Percentiles rank a stretch among this genome's conserved stretches.
Evolutionary conservation across 2,797 vertebrate genomes (phyloP).

Genomic region (Nannoperca obscura): DNA sequence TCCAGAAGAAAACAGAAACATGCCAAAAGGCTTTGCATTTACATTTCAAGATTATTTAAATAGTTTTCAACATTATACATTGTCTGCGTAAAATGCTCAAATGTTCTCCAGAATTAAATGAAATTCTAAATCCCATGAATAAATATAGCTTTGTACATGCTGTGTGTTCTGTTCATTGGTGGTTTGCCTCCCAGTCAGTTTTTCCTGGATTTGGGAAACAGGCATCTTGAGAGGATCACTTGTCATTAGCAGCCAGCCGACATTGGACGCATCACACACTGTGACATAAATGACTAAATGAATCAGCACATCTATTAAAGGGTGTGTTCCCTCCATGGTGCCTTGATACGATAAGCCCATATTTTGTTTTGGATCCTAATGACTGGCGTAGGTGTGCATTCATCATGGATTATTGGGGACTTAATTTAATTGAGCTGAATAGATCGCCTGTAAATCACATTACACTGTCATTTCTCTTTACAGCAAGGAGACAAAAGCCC

Average conservation of each 20-base stretch:
- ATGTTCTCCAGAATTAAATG: slow-evolving; percentile 4
- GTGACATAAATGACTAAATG: slow-evolving; percentile 83
- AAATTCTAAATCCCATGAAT: slow-evolving; percentile 36
- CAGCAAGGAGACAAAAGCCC: slow-evolving; percentile 80
- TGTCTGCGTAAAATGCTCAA: slow-evolving; percentile 20
- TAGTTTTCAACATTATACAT: not conserved
- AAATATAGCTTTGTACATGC: slow-evolving; percentile 28
- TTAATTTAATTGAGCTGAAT: slow-evolving; percentile 87
- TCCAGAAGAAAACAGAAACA: slow-evolving; percentile 10
- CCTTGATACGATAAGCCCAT: slow-evolving; percentile 81
- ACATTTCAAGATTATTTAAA: not conserved
- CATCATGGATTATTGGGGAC: slow-evolving; percentile 85
- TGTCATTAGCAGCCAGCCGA: slow-evolving; percentile 81
- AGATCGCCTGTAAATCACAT: slow-evolving; percentile 87
- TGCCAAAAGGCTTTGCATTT: not conserved
- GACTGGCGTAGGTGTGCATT: slow-evolving; percentile 87
- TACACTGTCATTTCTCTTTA: slow-evolving; percentile 87
- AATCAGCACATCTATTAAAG: slow-evolving; percentile 87
- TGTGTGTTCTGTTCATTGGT: slow-evolving; percentile 28
- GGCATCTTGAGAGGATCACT: slow-evolving; percentile 72
- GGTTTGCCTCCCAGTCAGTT: slow-evolving; percentile 62
- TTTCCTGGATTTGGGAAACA: slow-evolving; percentile 56
- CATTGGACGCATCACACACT: slow-evolving; percentile 77
- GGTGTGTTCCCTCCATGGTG: slow-evolving; percentile 79
- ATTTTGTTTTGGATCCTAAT: slow-evolving; percentile 88